phyloP scores from a whole-genome alignment of 2,888 invertebrate genomes.

The Hanleya hanleyi region DNA sequence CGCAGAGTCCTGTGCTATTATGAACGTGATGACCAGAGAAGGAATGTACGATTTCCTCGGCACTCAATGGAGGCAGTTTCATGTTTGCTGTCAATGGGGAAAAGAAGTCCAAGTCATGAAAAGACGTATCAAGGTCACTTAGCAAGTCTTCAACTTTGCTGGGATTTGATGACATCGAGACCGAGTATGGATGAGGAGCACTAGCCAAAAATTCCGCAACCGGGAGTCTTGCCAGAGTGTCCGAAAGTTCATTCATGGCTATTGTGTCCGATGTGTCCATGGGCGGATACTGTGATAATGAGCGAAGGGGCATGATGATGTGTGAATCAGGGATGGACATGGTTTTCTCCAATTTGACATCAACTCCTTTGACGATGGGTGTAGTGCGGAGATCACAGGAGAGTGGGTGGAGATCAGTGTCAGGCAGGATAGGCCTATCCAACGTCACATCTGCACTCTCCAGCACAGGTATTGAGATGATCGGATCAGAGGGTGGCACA shows the following conservation, averaged over 20 bases:
- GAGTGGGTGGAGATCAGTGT: neutral
- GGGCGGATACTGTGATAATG: neutral
- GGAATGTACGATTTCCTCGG: conserved; percentile 73
- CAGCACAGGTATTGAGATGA: neutral
- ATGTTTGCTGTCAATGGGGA: conserved; percentile 65
- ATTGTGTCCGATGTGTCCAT: neutral
- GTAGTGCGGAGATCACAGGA: neutral
- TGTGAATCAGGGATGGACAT: neutral
- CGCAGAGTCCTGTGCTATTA: neutral
- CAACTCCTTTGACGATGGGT: neutral
- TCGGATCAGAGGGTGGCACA: neutral
- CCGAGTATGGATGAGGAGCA: neutral
- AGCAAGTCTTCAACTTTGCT: conserved; percentile 42
- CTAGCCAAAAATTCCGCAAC: neutral
- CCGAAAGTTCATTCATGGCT: neutral
- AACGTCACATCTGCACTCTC: neutral
- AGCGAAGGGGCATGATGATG: neutral
- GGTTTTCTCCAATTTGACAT: neutral
- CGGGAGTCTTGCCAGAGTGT: neutral
- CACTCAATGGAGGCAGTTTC: conserved; percentile 66
- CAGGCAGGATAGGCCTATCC: neutral
- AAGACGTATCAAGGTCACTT: conserved; percentile 74
- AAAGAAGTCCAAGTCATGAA: conserved; percentile 76
- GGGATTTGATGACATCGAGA: conserved; percentile 2
- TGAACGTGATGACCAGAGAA: conserved; percentile 65